phyloP scores from a whole-genome alignment of 2,888 invertebrate species.

The Thalpophila matura region DNA sequence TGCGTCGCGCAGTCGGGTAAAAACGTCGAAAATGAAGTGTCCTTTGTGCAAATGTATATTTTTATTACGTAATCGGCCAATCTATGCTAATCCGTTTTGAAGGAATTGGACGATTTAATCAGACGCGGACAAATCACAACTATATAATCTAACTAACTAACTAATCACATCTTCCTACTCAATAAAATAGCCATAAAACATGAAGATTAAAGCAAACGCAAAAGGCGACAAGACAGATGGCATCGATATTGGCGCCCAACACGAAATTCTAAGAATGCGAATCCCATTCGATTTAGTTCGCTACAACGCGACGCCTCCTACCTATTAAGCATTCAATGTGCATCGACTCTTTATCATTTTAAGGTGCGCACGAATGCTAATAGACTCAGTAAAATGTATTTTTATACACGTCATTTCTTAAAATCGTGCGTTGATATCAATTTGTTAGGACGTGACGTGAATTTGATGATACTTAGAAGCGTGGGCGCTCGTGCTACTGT shows the following conservation, averaged over 20 bases:
- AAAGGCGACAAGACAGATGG: conserved; percentile 49
- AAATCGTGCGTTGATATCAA: conserved; percentile 84
- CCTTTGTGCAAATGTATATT: conserved; percentile 27
- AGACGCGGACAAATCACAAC: conserved; percentile 30
- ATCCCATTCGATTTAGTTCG: conserved; percentile 58
- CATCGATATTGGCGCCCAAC: conserved; percentile 60
- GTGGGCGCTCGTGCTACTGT: conserved; percentile 64
- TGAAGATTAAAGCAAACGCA: conserved; percentile 48
- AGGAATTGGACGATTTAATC: conserved; percentile 31
- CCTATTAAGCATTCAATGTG: conserved; percentile 72
- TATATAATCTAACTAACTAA: conserved; percentile 37
- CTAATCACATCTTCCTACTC: conserved; percentile 36
- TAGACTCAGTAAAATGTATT: conserved; percentile 76
- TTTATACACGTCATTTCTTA: conserved; percentile 82
- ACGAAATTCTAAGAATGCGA: conserved; percentile 64
- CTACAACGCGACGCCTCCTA: conserved; percentile 43
- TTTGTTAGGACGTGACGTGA: conserved; percentile 79
- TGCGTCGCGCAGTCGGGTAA: too few species aligned
- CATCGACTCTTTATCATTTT: conserved; percentile 75
- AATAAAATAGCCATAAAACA: conserved; percentile 46
- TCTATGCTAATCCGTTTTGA: conserved; percentile 33
- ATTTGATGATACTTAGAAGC: conserved; percentile 70
- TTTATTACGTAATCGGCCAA: conserved; percentile 33
- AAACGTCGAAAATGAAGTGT: not conserved
- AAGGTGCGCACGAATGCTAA: conserved; percentile 73